Base-by-base conservation (phyloP, 2,797 vertebrate species). In the Poeciliopsis presidionis region DNA sequence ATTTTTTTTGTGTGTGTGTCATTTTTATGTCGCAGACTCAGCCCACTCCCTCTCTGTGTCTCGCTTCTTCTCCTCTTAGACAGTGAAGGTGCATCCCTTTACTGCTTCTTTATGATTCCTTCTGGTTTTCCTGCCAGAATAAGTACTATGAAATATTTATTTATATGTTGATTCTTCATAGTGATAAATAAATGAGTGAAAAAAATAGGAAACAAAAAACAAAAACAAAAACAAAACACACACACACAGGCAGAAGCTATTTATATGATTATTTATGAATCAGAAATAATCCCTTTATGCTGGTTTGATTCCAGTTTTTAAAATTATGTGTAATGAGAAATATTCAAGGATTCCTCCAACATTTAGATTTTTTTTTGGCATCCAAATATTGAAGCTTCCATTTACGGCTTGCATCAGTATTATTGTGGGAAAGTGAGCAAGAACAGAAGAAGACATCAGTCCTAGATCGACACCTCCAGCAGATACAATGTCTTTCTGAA, bases 11-110 rank as follows among this genome's bases (percentile, higher is more conserved):
- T 41, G 4, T 1, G 33, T 33, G 30, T 12, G 4, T 59, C 11
- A 0, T 51, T 53, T 87, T 81, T 88, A 80, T 86, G 71, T 84
- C 78, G 79, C 74, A 79, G 74, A 89, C 78, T 86, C 83, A 82
- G 74, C 84, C 74, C 80, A 74, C 81, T 83, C 78, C 74, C 55
- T 41, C 49, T 51, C 20, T 7, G 5, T 63, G 47, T 87, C 76
- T 39, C 55, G 22, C 86, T 73, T 78, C 71, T 67, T 79, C 75
- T 77, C 74, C 74, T 59, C 61, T 65, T 30, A 46, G 76, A 76
- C 59, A 20, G 67, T 74, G 28, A 72, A 84, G 39, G 39, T 46
- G 36, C 39, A 11, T 84, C 47, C 2, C 41, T 83, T 82, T 82
- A 81, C 53, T 79, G n/a, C 71, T 45, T 70, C 12, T 67, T 75